These are phyloP conservation scores for Malacoctenus gilli DNA, from an alignment of 2,797 vertebrate species.

Conservation along the genomic window DNA sequence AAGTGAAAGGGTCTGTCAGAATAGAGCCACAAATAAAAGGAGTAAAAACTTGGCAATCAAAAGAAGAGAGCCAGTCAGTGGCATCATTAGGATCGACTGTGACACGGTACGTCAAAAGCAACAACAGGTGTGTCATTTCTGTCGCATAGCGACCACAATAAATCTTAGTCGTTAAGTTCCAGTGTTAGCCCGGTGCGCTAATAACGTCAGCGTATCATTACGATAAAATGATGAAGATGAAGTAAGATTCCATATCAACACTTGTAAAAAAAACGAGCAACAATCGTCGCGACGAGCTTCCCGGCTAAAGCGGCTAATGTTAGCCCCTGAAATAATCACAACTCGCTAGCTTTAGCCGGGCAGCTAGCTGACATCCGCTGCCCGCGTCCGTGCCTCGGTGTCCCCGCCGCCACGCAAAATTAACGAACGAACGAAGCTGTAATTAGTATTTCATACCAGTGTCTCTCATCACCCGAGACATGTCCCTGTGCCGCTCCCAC, in stretches of 20 bases:
- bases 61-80: not conserved
- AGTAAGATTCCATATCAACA: too few relatives aligned
- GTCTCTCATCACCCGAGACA: slow-evolving; percentile 70
- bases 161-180: not conserved
- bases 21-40: not conserved
- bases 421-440: not conserved
- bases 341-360: slow-evolving; percentile 32
- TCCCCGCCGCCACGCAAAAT: not conserved
- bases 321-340: slow-evolving; percentile 24
- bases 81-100: not conserved
- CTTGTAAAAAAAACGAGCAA: too few relatives aligned
- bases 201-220: too few relatives aligned
- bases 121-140: slow-evolving; percentile 47
- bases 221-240: too few relatives aligned
- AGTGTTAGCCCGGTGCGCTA: slow-evolving; percentile 9
- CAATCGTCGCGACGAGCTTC: not conserved
- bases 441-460: slow-evolving; percentile 64
- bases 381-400: not conserved
- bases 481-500: slow-evolving; percentile 55
- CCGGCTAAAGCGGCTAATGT: slow-evolving; percentile 38
- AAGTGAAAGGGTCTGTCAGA: not conserved
- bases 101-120: not conserved
- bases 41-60: not conserved
- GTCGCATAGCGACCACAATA: slow-evolving; percentile 2
- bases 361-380: slow-evolving; percentile 19